Conservation (phyloP, 2,888 invertebrate species). For the Trissonchulus latispiculum region DNA sequence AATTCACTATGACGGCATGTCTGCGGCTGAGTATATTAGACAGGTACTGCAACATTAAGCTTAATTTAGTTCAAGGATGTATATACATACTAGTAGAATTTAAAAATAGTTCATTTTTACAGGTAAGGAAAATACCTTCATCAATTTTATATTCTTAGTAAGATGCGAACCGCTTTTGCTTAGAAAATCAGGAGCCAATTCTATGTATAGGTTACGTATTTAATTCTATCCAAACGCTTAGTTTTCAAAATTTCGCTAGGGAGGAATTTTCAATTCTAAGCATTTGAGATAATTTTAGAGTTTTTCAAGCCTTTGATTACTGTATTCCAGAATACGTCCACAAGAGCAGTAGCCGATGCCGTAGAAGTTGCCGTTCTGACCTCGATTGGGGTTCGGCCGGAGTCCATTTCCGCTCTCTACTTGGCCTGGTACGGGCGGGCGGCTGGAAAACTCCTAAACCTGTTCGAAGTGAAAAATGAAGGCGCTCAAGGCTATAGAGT, state of each 20-base stretch:
- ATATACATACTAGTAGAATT: too few species aligned
- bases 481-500: slow-evolving; percentile 10
- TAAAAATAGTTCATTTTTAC: too few species aligned
- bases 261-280: too few species aligned
- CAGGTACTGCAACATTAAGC: too few species aligned
- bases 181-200: not conserved
- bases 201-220: too few species aligned
- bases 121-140: too few species aligned
- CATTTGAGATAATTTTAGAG: too few species aligned
- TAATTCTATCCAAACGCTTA: too few species aligned
- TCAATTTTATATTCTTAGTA: too few species aligned
- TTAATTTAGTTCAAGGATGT: too few species aligned
- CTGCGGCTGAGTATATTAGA: not conserved
- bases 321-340: not conserved
- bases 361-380: not conserved
- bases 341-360: not conserved
- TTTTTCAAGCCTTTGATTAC: not conserved
- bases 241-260: too few species aligned
- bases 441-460: slow-evolving; percentile 6
- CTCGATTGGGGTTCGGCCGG: not conserved
- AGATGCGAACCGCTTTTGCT: not conserved
- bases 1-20: not conserved
- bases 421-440: slow-evolving; percentile 9
- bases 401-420: slow-evolving; percentile 1
- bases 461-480: slow-evolving; percentile 6